phyloP scores from a whole-genome alignment of 2,888 invertebrate genomes.

The Piscicola geometra region DNA sequence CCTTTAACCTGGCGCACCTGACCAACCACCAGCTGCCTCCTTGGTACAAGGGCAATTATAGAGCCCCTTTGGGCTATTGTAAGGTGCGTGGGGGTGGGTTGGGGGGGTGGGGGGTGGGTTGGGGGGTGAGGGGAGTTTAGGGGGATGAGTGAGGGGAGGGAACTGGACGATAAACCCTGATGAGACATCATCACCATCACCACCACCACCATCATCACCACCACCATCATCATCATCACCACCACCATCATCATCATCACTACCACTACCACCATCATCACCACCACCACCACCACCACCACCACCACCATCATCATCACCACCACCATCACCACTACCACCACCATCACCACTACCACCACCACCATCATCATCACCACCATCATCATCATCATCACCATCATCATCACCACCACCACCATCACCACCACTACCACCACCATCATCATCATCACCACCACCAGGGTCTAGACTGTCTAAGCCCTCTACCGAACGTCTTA shows the following conservation, averaged over 20 bases:
- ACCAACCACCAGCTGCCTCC: background rate
- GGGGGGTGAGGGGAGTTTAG: background rate
- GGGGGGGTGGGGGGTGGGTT: background rate
- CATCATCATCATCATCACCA: constrained; percentile 9
- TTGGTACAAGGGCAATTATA: constrained; percentile 15
- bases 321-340: constrained; percentile 1
- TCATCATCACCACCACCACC: constrained; percentile 6
- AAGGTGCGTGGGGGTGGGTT: background rate
- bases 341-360: constrained; percentile 6
- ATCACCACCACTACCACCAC: background rate
- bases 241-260: constrained; percentile 1
- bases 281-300: background rate
- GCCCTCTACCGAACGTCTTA: too few relatives aligned
- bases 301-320: constrained; percentile 2
- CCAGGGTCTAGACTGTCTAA: too few relatives aligned
- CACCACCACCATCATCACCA: too few relatives aligned
- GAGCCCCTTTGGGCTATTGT: constrained; percentile 19
- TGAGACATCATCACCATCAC: too few relatives aligned
- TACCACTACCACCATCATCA: background rate
- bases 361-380: too few relatives aligned
- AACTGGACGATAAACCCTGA: too few relatives aligned
- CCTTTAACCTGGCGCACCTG: constrained; percentile 10
- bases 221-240: too few relatives aligned
- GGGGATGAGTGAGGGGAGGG: background rate
- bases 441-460: too few relatives aligned